A percentile compares a stretch with the other conserved stretches of the same genome.
Evolutionary conservation across 2,113 vertebrate species (phyloP).

Genomic region (Ciconia boyciana): DNA sequence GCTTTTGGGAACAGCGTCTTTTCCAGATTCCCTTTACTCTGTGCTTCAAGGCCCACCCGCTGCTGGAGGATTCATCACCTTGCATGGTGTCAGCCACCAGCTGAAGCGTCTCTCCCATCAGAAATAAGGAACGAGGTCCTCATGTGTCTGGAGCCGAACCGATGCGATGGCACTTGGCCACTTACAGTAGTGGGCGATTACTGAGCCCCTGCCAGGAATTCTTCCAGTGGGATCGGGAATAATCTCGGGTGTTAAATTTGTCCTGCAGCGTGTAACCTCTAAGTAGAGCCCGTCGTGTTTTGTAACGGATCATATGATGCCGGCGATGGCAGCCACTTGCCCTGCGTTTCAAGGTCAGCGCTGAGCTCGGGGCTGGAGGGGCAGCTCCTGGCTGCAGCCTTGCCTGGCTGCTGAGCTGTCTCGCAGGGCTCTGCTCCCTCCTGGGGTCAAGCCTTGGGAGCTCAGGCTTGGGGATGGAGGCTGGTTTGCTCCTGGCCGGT

Average conservation of each 20-base stretch:
- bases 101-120: neutral
- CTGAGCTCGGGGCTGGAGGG: neutral
- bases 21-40: neutral
- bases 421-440: neutral
- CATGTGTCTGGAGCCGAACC: neutral
- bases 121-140: neutral
- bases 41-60: neutral
- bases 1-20: neutral
- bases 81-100: neutral
- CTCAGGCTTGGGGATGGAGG: neutral
- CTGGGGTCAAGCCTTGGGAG: neutral
- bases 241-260: conserved; percentile 46
- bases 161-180: neutral
- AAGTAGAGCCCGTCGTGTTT: neutral
- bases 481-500: neutral
- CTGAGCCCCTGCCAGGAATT: conserved; percentile 55
- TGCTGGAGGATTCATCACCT: neutral
- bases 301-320: conserved; percentile 51
- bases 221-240: conserved; percentile 3
- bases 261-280: conserved; percentile 1
- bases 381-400: neutral
- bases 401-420: neutral
- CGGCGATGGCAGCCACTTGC: neutral
- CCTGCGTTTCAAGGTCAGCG: neutral
- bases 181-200: conserved; percentile 39